Conservation (phyloP, 2,888 invertebrate genomes). For the Dermolepida albohirtum region DNA sequence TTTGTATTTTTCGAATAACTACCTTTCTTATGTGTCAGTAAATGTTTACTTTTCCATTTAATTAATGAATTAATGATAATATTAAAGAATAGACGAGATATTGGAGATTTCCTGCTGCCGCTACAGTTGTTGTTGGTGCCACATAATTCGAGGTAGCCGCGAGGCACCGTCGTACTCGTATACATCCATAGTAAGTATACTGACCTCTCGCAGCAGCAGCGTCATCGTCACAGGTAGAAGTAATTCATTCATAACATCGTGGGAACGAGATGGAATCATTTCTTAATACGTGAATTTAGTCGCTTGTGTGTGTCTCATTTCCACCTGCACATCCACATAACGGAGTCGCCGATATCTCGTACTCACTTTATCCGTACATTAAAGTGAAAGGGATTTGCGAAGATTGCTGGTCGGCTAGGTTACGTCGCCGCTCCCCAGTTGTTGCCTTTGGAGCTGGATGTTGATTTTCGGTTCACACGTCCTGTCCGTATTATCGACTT, state of each 20-base stretch:
- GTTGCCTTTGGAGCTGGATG: not conserved
- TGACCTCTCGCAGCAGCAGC: constrained; percentile 53
- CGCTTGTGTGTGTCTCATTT: constrained; percentile 8
- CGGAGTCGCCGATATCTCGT: constrained; percentile 1
- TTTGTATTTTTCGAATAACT: too few relatives aligned
- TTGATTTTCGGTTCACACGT: constrained; percentile 33
- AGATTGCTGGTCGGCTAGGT: not conserved
- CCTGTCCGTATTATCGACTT: not conserved
- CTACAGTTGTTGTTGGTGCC: constrained; percentile 12
- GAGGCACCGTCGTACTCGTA: constrained; percentile 40
- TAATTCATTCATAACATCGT: constrained; percentile 63
- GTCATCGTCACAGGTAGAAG: constrained; percentile 46
- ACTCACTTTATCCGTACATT: not conserved
- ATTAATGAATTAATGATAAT: too few relatives aligned
- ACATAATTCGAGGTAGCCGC: constrained; percentile 46
- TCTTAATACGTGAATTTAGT: constrained; percentile 43
- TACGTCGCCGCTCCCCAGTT: not conserved
- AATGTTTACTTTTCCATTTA: too few relatives aligned
- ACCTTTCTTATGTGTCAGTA: too few relatives aligned
- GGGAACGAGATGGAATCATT: constrained; percentile 55
- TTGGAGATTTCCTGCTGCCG: constrained; percentile 27
- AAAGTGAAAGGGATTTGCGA: constrained; percentile 39
- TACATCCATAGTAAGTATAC: constrained; percentile 59
- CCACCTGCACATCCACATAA: constrained; percentile 4
- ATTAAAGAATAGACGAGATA: not conserved